These are phyloP conservation scores for Thera obeliscata DNA, from an alignment of 2,888 invertebrate genomes.

Conservation along the genomic window DNA sequence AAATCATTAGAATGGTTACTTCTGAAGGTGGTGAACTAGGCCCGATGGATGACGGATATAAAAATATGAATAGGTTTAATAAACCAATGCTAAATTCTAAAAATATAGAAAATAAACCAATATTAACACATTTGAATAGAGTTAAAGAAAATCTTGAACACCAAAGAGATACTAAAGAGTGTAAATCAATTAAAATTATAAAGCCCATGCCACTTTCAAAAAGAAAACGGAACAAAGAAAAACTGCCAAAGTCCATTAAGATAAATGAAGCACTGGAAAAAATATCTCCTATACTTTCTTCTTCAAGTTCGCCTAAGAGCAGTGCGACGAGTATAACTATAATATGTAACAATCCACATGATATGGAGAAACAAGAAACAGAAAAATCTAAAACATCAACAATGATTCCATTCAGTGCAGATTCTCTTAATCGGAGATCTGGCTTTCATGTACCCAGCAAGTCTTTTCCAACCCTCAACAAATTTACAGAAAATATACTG, in stretches of 20 bases:
- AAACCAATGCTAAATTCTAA: conserved; percentile 1
- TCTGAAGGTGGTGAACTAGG: background rate
- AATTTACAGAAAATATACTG: conserved; percentile 13
- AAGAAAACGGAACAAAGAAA: conserved; percentile 6
- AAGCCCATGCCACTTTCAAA: background rate
- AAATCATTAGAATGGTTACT: conserved; percentile 3
- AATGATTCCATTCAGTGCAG: background rate
- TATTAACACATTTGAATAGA: background rate
- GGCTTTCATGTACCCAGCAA: background rate
- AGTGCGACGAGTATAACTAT: background rate
- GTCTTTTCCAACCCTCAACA: conserved; percentile 11
- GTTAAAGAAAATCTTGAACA: background rate
- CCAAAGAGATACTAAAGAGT: background rate
- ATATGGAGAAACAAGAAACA: conserved; percentile 3
- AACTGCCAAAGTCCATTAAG: background rate
- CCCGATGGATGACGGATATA: background rate
- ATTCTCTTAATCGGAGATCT: background rate
- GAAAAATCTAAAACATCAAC: background rate
- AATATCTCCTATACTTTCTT: background rate
- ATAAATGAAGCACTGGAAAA: background rate
- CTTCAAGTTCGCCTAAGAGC: background rate
- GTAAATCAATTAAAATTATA: conserved; percentile 8
- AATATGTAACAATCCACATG: too few species aligned
- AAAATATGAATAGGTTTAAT: background rate
- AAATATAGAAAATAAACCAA: conserved; percentile 4